A percentile compares a stretch with the other conserved stretches of the same genome.
Evolutionary conservation across 92 coral and sea anemone genomes (phyloP).

Genomic region (Isaurus tuberculatus): DNA sequence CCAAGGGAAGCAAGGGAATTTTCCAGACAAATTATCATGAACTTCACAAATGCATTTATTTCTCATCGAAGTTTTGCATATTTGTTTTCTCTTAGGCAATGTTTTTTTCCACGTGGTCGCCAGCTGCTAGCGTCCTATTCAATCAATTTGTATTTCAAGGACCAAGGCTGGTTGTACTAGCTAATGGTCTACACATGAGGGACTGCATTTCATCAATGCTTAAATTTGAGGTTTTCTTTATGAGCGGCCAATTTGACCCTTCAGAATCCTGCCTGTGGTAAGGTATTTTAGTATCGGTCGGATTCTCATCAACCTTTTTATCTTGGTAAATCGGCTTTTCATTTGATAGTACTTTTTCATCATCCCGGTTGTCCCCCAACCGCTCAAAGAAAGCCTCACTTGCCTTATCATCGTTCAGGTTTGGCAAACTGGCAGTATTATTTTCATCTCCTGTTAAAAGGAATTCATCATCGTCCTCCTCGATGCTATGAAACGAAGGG

Average conservation of each 20-base stretch:
- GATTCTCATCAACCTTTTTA: not conserved
- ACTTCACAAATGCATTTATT: too few relatives aligned
- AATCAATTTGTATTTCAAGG: not conserved
- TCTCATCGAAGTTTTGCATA: too few relatives aligned
- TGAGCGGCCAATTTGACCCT: conserved; percentile 22
- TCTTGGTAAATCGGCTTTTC: not conserved
- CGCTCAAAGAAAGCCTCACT: not conserved
- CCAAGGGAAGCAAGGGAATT: too few relatives aligned
- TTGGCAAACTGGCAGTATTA: not conserved
- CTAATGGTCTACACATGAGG: conserved; percentile 35
- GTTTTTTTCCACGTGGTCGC: too few relatives aligned
- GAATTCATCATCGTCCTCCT: conserved; percentile 14
- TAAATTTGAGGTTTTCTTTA: not conserved
- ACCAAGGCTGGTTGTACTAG: conserved; percentile 14
- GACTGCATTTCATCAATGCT: conserved; percentile 36
- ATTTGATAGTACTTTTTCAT: too few relatives aligned
- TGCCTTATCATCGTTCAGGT: not conserved
- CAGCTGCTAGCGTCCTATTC: too few relatives aligned
- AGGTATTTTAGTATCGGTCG: conserved; percentile 11
- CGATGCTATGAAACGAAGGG: conserved; percentile 42
- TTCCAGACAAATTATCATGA: too few relatives aligned
- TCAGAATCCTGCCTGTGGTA: conserved; percentile 34
- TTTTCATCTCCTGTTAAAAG: not conserved
- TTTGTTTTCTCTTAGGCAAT: too few relatives aligned
- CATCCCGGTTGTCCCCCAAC: not conserved